These are phyloP conservation scores for Stratiomys singularior DNA, from an alignment of 2,888 invertebrate genomes.

Conservation along the genomic window DNA sequence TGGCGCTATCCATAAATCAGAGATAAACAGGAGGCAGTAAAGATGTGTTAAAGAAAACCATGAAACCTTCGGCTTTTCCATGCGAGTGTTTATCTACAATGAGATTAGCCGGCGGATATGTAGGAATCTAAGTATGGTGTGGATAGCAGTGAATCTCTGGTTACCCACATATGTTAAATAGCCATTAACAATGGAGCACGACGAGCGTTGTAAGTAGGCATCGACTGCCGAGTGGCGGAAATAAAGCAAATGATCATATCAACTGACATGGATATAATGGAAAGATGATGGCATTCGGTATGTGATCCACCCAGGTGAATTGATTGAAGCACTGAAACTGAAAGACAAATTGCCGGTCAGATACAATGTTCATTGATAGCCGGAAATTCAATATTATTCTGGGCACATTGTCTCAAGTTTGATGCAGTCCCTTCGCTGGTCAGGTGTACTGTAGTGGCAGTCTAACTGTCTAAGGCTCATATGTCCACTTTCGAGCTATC, in stretches of 20 bases:
- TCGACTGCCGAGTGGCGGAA: not conserved
- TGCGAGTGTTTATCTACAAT: not conserved
- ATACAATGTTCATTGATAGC: not conserved
- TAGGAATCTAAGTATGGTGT: not conserved
- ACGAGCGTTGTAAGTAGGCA: not conserved
- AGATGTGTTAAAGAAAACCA: not conserved
- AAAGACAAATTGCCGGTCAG: not conserved
- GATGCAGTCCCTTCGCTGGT: not conserved
- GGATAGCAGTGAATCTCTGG: not conserved
- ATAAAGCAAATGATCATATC: not conserved
- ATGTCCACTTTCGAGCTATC: not conserved
- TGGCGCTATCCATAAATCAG: not conserved
- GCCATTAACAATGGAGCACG: not conserved
- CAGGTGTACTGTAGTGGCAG: not conserved
- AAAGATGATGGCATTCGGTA: not conserved
- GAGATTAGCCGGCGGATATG: constrained; percentile 13
- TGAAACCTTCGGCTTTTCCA: not conserved
- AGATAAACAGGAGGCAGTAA: not conserved
- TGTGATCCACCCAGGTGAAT: not conserved
- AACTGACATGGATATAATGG: not conserved
- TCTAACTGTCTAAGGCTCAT: not conserved
- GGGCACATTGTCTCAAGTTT: not conserved
- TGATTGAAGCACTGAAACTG: not conserved
- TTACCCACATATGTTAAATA: constrained; percentile 9
- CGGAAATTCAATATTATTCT: constrained; percentile 29